A percentile compares a stretch with the other conserved stretches of the same genome.
phyloP scores from a whole-genome alignment of 2,113 vertebrate genomes.

The Tenebrosternarchus preto region DNA sequence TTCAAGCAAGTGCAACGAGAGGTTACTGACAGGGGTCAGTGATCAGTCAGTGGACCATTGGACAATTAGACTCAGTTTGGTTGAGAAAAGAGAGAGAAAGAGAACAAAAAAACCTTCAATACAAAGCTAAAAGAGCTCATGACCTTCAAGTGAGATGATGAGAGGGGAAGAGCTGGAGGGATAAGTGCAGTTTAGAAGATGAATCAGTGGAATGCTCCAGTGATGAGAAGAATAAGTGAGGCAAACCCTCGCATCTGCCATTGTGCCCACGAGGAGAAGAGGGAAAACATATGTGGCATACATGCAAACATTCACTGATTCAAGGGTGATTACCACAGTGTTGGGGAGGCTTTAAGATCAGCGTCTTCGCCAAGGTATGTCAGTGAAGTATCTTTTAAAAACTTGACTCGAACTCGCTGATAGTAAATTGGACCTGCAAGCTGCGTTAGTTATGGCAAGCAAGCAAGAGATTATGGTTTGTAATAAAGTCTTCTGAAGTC shows the following conservation, averaged over 20 bases:
- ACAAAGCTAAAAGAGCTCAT: conserved; percentile 37
- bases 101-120: conserved; percentile 24
- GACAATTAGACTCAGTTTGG: conserved; percentile 27
- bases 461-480: no score
- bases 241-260: conserved; percentile 43
- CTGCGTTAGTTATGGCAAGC: no score
- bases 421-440: no score
- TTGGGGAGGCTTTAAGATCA: neutral
- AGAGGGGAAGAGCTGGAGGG: conserved; percentile 42
- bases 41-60: conserved; percentile 3
- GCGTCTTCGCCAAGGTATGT: neutral
- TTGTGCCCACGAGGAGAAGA: conserved; percentile 9
- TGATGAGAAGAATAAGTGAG: conserved; percentile 60
- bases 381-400: no score
- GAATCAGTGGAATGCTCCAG: conserved; percentile 58
- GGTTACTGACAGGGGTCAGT: conserved; percentile 8
- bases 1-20: neutral
- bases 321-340: conserved; percentile 31
- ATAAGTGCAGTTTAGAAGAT: conserved; percentile 51
- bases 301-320: neutral
- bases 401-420: no score
- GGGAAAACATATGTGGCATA: conserved; percentile 28
- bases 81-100: neutral
- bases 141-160: conserved; percentile 54
- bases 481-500: no score